These are phyloP conservation scores for Struthidea cinerea DNA, from an alignment of 2,113 vertebrate genomes.

Conservation along the genomic window DNA sequence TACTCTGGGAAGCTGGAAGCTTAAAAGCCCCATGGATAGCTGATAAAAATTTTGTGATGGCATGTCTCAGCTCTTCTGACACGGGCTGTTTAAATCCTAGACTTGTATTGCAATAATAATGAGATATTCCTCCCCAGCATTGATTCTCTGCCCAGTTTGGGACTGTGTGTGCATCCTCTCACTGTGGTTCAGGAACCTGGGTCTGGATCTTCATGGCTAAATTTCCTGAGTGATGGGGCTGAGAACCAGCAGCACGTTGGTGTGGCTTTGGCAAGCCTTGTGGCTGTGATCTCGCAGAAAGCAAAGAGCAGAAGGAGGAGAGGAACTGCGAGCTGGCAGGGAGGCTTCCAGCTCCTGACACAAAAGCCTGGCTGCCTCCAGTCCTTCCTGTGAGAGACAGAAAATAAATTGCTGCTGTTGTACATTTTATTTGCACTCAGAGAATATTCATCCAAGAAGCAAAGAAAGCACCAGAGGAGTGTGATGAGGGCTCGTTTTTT, in stretches of 20 bases:
- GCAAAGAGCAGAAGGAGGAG: background rate
- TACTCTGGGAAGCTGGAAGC: background rate
- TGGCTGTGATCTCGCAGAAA: background rate
- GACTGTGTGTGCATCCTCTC: background rate
- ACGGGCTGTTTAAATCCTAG: background rate
- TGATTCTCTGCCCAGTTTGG: background rate
- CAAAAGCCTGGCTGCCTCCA: background rate
- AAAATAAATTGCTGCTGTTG: constrained; percentile 23
- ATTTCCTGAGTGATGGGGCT: background rate
- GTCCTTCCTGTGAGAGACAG: background rate
- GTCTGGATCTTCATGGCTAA: background rate
- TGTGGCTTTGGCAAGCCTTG: background rate
- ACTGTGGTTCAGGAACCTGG: background rate
- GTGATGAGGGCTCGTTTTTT: constrained; percentile 18
- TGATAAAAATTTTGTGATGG: background rate
- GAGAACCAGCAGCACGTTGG: background rate
- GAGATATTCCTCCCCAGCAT: background rate
- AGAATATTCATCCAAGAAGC: constrained; percentile 33
- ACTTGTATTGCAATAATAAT: background rate
- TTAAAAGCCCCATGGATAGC: background rate
- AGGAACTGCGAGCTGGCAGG: background rate
- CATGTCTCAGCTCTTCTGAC: background rate
- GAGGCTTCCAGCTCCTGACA: background rate
- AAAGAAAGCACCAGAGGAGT: constrained; percentile 5
- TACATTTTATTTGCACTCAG: constrained; percentile 33